These are phyloP conservation scores for Lottia scabra DNA, from an alignment of 2,888 invertebrate genomes.

Conservation along the genomic window DNA sequence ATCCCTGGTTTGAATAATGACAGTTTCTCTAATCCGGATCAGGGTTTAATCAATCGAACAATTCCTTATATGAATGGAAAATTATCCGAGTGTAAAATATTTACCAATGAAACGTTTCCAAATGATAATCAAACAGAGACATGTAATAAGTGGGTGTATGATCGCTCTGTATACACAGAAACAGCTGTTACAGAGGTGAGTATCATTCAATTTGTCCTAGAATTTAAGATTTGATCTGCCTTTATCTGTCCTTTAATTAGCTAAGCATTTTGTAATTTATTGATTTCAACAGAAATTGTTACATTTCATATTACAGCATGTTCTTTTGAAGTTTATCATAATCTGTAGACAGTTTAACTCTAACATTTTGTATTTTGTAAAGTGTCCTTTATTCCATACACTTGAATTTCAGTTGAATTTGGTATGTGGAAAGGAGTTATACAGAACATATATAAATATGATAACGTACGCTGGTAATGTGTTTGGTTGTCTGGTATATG, in stretches of 20 bases:
- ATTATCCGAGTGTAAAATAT: neutral
- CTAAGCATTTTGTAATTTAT: no score
- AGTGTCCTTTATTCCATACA: no score
- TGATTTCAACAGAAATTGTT: no score
- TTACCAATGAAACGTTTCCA: neutral
- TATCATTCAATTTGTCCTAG: neutral
- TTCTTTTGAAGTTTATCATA: no score
- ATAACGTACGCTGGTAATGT: neutral
- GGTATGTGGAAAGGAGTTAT: conserved; percentile 27
- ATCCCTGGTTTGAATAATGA: conserved; percentile 29
- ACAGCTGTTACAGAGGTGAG: conserved; percentile 41
- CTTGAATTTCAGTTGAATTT: conserved; percentile 27
- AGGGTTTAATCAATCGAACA: conserved; percentile 4
- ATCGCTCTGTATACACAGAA: conserved; percentile 34
- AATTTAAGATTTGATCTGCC: no score
- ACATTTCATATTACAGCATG: no score
- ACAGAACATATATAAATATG: conserved; percentile 30
- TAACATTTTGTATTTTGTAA: no score
- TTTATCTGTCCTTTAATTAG: no score
- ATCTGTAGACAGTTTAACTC: no score
- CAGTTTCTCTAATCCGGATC: conserved; percentile 16
- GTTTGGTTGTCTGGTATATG: neutral
- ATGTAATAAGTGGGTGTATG: conserved; percentile 43
- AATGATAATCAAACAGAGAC: conserved; percentile 13
- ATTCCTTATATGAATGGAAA: neutral